Evolutionary conservation across 2,888 invertebrate species (phyloP).

Genomic region (Philereme transversata): DNA sequence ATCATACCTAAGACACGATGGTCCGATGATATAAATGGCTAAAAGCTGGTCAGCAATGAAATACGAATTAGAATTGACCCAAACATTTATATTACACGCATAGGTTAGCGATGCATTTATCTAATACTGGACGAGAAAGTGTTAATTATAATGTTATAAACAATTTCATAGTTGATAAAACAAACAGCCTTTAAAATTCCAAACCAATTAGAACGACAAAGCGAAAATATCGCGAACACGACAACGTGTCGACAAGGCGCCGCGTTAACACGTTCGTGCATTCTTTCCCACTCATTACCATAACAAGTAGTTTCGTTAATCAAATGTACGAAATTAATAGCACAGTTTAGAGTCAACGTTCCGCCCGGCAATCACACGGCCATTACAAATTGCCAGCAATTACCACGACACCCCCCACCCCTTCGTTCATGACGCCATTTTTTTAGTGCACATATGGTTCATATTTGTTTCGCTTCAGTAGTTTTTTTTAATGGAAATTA

Average conservation of each 20-base stretch:
- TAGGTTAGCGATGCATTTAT: too few species aligned
- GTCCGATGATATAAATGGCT: too few species aligned
- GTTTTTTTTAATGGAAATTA: neutral
- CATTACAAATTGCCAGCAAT: conserved; percentile 81
- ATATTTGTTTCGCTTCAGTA: conserved; percentile 17
- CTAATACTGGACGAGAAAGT: too few species aligned
- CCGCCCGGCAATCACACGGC: conserved; percentile 79
- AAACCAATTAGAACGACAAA: conserved; percentile 66
- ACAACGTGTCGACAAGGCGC: conserved; percentile 78
- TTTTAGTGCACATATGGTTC: conserved; percentile 54
- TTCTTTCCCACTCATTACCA: conserved; percentile 82
- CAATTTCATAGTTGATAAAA: neutral
- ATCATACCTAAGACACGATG: too few species aligned
- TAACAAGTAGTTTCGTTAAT: conserved; percentile 84
- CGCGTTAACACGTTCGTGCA: conserved; percentile 78
- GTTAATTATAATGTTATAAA: neutral
- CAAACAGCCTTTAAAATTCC: conserved; percentile 46
- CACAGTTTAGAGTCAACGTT: conserved; percentile 79
- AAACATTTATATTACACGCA: too few species aligned
- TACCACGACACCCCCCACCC: conserved; percentile 70
- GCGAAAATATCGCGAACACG: conserved; percentile 76
- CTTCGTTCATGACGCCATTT: conserved; percentile 59
- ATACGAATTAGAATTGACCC: too few species aligned
- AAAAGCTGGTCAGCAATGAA: too few species aligned
- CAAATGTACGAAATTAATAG: conserved; percentile 84